Conservation (phyloP, 2,888 invertebrate genomes). For the Rhopalosiphum nymphaeae region DNA sequence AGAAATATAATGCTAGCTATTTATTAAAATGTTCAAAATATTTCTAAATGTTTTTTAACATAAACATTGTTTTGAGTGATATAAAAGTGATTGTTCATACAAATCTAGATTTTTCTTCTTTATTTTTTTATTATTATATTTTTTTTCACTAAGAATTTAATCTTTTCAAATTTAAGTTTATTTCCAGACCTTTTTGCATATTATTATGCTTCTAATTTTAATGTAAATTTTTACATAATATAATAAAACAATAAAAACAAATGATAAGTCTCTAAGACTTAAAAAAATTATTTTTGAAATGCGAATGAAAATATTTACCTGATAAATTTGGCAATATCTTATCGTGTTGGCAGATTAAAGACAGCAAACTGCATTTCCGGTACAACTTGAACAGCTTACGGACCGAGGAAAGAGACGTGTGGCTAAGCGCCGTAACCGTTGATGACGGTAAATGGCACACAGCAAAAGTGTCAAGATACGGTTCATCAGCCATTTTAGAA, state of each 20-base stretch:
- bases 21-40: neutral
- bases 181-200: neutral
- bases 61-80: neutral
- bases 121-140: neutral
- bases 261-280: neutral
- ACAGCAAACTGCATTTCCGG: conserved; percentile 88
- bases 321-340: neutral
- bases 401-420: conserved; percentile 88
- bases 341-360: conserved; percentile 78
- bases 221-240: neutral
- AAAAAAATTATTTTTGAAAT: neutral
- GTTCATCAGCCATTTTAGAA: conserved; percentile 91
- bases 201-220: neutral
- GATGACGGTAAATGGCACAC: conserved; percentile 98
- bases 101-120: neutral
- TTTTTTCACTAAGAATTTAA: neutral
- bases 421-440: conserved; percentile 89
- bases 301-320: neutral
- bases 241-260: neutral
- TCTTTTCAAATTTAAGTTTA: neutral
- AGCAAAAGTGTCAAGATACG: conserved; percentile 90
- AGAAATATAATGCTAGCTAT: neutral
- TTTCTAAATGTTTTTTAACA: neutral
- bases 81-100: neutral
- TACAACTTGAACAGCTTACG: conserved; percentile 92